Base-by-base conservation (phyloP, 2,797 vertebrate species). In the Danionella dracula region DNA sequence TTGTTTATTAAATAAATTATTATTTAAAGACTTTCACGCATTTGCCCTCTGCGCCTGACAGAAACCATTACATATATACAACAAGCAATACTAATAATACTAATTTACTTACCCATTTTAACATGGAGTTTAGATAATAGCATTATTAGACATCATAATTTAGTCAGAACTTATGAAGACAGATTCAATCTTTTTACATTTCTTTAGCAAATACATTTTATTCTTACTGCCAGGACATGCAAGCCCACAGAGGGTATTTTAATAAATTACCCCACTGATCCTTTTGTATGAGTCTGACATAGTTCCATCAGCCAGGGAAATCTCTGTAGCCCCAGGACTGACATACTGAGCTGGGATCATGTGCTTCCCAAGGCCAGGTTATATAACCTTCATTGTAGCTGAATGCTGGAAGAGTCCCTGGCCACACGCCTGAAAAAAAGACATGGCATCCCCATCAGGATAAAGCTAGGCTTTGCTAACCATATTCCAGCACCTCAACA, bases 151-250 rank as follows among this genome's bases (percentile, higher is more conserved):
- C n/a, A n/a, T n/a, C n/a, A n/a, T n/a, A n/a, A n/a, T n/a, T n/a
- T n/a, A n/a, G n/a, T n/a, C n/a, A n/a, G n/a, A n/a, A n/a, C n/a
- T n/a, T n/a, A n/a, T n/a, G n/a, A n/a, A n/a, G n/a, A n/a, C n/a
- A n/a, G n/a, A n/a, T n/a, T n/a, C n/a, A n/a, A n/a, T 82, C 82
- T 88, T 86, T 87, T 86, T 82, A 83, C 86, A 87, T 82, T 84
- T 85, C 85, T 85, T 77, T 77, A 85, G 70, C 42, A 58, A 41
- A 65, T 37, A 38, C 70, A 51, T 65, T 57, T 5, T 49, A 20
- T 11, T 40, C 42, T 41, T 20, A 16, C 17, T 34, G 40, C 15
- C 13, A 46, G 32, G 7, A 27, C 45, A 35, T 58, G n/a, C 21
- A 44, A 79, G 69, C 76, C 66, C 77, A 76, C 76, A 80, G 82